Base-by-base conservation (phyloP, 2,888 invertebrate species). In the Maniola hyperantus region DNA sequence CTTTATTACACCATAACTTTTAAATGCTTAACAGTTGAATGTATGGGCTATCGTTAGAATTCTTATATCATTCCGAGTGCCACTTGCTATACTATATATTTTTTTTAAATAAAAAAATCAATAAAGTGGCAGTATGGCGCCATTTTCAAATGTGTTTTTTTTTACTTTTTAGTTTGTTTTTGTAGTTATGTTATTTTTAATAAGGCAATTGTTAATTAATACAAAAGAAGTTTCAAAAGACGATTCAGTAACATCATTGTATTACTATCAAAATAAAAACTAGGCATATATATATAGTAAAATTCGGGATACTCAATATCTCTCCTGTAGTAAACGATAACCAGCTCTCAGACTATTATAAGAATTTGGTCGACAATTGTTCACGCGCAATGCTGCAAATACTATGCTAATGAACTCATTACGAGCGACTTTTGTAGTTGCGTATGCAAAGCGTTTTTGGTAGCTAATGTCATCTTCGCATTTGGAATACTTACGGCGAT, bases 331-430 rank as follows among this genome's bases (percentile, higher is more conserved):
- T 11, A 55, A 58, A 44, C 5, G 10, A 1, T 5, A n/a, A 5
- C 66, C 26, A 48, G 58, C 68, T 71, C 70, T 51, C 51, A 34
- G 60, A 34, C 66, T 70, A 70, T 39, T 34, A 50, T n/a, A 46
- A 33, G 46, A 46, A 59, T 59, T 58, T 15, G 34, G 51, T 67
- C 64, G 48, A 44, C 68, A 65, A 68, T 72, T 66, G 70, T 72
- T 71, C 71, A 65, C 70, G 67, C 69, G 67, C 83, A 85, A 88
- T 83, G 86, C 85, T 83, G 81, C 83, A 80, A 87, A 86, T 85
- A 60, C 59, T 60, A 89, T 88, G 88, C 83, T 85, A 88, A 88
- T 87, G 66, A 75, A 44, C 79, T 83, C 83, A 87, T 89, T 88
- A 88, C 83, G 73, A 77, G 72, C 77, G 72, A 65, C 73, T 76